phyloP scores from a whole-genome alignment of 2,888 invertebrate species.

The Thera obeliscata region DNA sequence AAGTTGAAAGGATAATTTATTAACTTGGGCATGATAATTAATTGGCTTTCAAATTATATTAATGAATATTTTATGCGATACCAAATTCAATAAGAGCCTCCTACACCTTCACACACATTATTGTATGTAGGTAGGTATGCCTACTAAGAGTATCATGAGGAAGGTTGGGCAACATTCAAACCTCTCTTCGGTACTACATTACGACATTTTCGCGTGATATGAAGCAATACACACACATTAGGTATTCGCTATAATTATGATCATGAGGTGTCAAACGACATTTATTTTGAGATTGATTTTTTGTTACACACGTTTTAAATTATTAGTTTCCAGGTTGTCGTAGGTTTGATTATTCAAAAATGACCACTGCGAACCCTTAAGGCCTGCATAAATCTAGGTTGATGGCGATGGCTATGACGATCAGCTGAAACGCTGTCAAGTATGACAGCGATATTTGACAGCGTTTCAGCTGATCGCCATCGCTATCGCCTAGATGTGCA shows the following conservation, averaged over 20 bases:
- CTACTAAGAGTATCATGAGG: background rate
- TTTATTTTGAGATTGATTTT: background rate
- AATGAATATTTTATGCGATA: background rate
- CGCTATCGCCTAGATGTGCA: too few relatives aligned
- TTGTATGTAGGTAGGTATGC: background rate
- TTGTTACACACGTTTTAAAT: too few relatives aligned
- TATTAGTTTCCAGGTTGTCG: background rate
- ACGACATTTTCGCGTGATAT: conserved; percentile 30
- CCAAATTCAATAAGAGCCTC: conserved; percentile 4
- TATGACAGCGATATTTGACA: too few relatives aligned
- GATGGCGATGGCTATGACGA: too few relatives aligned
- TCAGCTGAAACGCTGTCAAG: too few relatives aligned
- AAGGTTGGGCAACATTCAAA: conserved; percentile 5
- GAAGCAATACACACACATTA: conserved; percentile 18
- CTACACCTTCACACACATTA: too few relatives aligned
- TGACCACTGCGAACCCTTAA: conserved; percentile 12
- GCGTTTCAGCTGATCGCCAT: too few relatives aligned
- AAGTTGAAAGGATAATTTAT: conserved; percentile 1
- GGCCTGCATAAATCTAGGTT: too few relatives aligned
- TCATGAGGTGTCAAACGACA: background rate
- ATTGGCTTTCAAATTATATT: conserved; percentile 5
- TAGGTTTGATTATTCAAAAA: conserved; percentile 7
- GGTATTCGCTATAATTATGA: background rate
- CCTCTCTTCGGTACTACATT: conserved; percentile 15
- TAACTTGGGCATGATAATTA: conserved; percentile 3